phyloP scores from a whole-genome alignment of 2,797 vertebrate species.

The Babyrousa celebensis region DNA sequence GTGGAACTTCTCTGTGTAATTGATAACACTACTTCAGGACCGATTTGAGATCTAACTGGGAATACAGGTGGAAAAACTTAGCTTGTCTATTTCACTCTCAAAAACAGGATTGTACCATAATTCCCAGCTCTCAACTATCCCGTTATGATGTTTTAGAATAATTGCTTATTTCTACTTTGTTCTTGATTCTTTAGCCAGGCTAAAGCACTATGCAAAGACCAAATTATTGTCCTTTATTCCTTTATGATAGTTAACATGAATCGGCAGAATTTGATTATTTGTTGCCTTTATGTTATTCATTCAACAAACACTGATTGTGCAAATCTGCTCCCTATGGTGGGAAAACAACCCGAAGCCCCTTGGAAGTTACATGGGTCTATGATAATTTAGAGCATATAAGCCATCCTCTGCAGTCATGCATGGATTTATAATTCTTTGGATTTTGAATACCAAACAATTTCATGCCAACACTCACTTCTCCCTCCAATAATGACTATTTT shows the following conservation, averaged over 20 bases:
- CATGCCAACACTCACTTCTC: constrained; percentile 56
- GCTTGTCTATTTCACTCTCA: constrained; percentile 10
- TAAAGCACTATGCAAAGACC: constrained; percentile 7
- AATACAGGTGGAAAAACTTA: constrained; percentile 44
- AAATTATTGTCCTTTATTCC: constrained; percentile 6
- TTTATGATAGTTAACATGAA: constrained; percentile 19
- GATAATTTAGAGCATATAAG: not conserved
- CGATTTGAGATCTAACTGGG: constrained; percentile 51
- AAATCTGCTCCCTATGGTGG: not conserved
- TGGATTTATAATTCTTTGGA: not conserved
- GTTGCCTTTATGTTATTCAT: constrained; percentile 54
- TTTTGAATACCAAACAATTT: constrained; percentile 35
- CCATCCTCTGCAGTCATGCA: not conserved
- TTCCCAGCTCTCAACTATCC: not conserved
- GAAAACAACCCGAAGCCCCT: constrained; percentile 9
- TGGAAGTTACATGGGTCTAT: not conserved
- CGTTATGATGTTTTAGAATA: constrained; percentile 58
- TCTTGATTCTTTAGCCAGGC: constrained; percentile 4
- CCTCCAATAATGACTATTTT: constrained; percentile 52
- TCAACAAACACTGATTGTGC: constrained; percentile 1
- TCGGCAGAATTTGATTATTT: constrained; percentile 40
- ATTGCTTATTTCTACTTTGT: not conserved
- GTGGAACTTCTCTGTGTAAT: constrained; percentile 47
- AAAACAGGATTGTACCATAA: constrained; percentile 20
- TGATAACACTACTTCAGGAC: not conserved